Percentiles rank a stretch among this genome's conserved stretches.
Conservation (phyloP, 2,888 invertebrate species). For the Ectropis crepuscularia region DNA sequence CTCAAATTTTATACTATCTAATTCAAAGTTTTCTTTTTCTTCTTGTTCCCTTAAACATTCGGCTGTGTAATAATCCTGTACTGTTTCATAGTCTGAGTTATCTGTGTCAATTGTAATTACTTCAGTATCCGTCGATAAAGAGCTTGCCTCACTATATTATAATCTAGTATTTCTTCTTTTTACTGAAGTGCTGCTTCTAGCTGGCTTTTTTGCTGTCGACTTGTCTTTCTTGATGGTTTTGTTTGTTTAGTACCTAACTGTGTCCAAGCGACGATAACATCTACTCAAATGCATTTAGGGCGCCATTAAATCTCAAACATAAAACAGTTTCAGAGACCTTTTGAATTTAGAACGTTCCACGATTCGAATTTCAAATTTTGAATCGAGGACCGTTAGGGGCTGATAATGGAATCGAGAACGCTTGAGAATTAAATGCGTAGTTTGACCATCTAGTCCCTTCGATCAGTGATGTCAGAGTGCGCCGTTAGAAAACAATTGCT, state of each 20-base stretch:
- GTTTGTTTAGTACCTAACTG: constrained; percentile 17
- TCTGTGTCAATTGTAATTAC: no score
- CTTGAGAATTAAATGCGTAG: neutral
- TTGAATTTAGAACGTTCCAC: constrained; percentile 58
- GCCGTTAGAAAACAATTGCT: constrained; percentile 1
- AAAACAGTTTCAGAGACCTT: constrained; percentile 60
- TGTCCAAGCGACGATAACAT: neutral
- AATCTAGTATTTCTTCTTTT: no score
- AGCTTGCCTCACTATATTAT: no score
- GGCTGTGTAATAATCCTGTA: no score
- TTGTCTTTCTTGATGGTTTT: constrained; percentile 8
- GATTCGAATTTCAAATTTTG: constrained; percentile 63
- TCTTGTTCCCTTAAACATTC: no score
- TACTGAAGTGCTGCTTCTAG: no score
- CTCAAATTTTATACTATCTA: no score
- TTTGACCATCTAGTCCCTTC: no score
- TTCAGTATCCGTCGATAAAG: no score
- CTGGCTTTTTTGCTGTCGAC: no score
- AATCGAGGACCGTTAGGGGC: constrained; percentile 55
- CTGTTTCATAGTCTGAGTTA: no score
- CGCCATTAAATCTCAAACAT: constrained; percentile 34
- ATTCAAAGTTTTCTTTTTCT: no score
- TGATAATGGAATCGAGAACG: constrained; percentile 1
- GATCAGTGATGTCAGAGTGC: neutral
- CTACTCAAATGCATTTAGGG: constrained; percentile 50